Evolutionary conservation across 2,113 vertebrate species (phyloP).

Genomic region (Nestor notabilis): DNA sequence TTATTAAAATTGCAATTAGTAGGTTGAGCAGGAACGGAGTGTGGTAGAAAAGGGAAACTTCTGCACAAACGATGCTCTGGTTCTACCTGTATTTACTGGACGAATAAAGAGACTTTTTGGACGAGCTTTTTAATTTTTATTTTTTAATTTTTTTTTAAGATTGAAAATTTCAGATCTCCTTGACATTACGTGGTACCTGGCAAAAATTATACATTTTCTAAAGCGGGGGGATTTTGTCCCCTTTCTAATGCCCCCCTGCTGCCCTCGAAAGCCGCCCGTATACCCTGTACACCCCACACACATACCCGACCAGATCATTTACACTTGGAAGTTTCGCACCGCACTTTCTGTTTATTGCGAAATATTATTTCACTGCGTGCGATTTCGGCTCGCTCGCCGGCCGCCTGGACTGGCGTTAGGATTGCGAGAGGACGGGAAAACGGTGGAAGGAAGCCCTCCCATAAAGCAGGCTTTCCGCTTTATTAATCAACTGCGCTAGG

Average conservation of each 20-base stretch:
- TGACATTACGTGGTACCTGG: background rate
- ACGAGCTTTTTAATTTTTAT: background rate
- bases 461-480: constrained; percentile 34
- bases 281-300: background rate
- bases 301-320: background rate
- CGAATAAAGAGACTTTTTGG: background rate
- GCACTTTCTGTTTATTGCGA: background rate
- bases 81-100: background rate
- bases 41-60: constrained; percentile 5
- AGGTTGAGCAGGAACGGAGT: background rate
- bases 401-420: background rate
- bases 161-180: background rate
- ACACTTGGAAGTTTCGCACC: constrained; percentile 6
- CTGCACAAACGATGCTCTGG: background rate
- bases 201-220: background rate
- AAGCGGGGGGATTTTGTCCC: background rate
- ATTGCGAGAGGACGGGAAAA: background rate
- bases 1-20: constrained; percentile 64
- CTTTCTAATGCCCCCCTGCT: background rate
- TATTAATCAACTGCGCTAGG: constrained; percentile 34
- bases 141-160: background rate
- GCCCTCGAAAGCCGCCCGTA: background rate
- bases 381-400: background rate
- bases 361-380: background rate
- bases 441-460: background rate